phyloP scores from a whole-genome alignment of 2,797 vertebrate genomes.

The Clarias platycephalus region DNA sequence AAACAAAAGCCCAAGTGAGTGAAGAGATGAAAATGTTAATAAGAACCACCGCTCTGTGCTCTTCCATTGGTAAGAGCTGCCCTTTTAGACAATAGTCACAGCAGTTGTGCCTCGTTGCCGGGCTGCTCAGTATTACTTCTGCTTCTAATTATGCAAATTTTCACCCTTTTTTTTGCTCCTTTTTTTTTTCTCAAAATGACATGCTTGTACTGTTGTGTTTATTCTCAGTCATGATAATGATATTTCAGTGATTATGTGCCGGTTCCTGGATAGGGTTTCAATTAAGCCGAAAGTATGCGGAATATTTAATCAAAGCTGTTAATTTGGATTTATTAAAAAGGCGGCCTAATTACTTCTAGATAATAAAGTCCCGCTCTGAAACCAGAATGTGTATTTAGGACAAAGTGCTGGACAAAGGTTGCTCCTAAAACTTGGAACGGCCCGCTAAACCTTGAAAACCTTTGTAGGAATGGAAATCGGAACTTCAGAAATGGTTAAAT shows the following conservation, averaged over 20 bases:
- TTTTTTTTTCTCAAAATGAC: not conserved
- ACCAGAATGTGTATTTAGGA: not conserved
- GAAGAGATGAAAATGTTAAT: slow-evolving; percentile 31
- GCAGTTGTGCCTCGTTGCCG: slow-evolving; percentile 36
- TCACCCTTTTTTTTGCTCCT: not conserved
- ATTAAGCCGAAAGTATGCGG: not conserved
- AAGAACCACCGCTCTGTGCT: slow-evolving; percentile 33
- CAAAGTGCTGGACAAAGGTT: not conserved
- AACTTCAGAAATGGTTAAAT: not conserved
- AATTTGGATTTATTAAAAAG: not conserved
- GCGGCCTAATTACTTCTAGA: not conserved
- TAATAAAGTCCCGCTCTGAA: not conserved
- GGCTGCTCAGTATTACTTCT: slow-evolving; percentile 20
- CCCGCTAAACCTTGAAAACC: too few species aligned
- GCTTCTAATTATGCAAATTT: slow-evolving; percentile 15
- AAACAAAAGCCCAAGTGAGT: slow-evolving; percentile 37
- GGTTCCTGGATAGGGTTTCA: not conserved
- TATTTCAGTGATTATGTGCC: slow-evolving; percentile 5
- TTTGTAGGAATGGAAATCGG: not conserved
- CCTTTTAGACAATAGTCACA: slow-evolving; percentile 39
- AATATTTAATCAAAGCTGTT: not conserved
- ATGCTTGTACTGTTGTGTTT: slow-evolving; percentile 14
- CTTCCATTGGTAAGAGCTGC: slow-evolving; percentile 51
- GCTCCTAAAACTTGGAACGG: not conserved
- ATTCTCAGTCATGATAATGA: slow-evolving; percentile 2